Evolutionary conservation across 2,113 vertebrate species (phyloP), one percentile per base, ranked within the genome.

Genomic region (Ctenomys sociabilis): DNA sequence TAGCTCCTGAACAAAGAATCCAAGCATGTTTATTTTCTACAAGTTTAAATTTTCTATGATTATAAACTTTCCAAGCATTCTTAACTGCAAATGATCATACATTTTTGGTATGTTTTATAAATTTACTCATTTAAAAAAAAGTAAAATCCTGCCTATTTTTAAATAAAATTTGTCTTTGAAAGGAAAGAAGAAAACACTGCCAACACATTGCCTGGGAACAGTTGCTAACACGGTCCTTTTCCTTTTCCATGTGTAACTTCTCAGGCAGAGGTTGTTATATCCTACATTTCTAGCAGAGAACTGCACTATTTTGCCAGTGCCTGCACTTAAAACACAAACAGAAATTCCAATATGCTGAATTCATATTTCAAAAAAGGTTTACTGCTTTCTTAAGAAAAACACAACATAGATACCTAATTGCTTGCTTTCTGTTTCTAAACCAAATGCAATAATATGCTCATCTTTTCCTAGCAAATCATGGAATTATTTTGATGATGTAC

Each of bases 71-170:
- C 57, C 73, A 70, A 30, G 63, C 59, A 2, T 72, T 95, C 81
- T 83, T 88, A 73, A 92, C 2, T 88, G 45, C 22, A 96, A 94
- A 90, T 30, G 3, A 83, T 21, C 61, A 83, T 94, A 75, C 5
- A 57, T 85, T 81, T 95, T 61, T 86, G 30, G 45, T 59, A 83
- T 92, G 85, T 12, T 91, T 93, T 91, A 83, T 72, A 93, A 94
- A 94, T 66, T 28, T 16, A 13, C 57, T 11, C 17, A 7, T 45
- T 78, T 78, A 17, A 78, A 78, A 30, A 30, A 43, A 43, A 32
- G 35, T 72, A 92, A 95, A 93, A 68, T 40, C 26, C 4, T 75
- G 19, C 22, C 12, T 45, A 26, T 35, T 95, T 89, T 88, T 72
- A 72, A 81, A 93, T 5, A 92, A 61, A 64, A 84, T 80, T 84